Percentiles rank a stretch among this genome's conserved stretches.
Conservation (phyloP, 2,888 invertebrate species). For the Monochamus alternatus region DNA sequence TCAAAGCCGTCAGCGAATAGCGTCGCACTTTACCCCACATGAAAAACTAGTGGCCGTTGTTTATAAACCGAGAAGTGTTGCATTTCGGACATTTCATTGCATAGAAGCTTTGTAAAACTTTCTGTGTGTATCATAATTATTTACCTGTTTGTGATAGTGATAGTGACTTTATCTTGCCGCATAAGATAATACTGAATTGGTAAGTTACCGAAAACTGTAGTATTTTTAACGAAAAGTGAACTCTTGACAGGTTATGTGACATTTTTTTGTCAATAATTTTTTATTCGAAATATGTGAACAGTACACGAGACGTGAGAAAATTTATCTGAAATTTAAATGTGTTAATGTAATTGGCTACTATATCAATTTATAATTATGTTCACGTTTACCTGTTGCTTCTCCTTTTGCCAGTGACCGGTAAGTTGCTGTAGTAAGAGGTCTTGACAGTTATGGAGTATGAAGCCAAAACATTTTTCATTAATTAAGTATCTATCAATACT, state of each 20-base stretch:
- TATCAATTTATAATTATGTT: not conserved
- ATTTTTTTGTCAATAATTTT: not conserved
- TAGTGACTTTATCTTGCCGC: slow-evolving; percentile 25
- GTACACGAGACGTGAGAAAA: not conserved
- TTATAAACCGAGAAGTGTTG: slow-evolving; percentile 49
- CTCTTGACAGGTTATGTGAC: slow-evolving; percentile 30
- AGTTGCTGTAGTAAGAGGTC: too few relatives aligned
- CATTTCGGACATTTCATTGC: slow-evolving; percentile 31
- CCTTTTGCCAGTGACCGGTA: too few relatives aligned
- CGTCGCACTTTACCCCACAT: slow-evolving; percentile 38
- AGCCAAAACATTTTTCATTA: too few relatives aligned
- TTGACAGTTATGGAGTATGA: not conserved
- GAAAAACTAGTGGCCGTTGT: slow-evolving; percentile 51
- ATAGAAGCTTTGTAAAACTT: slow-evolving; percentile 9
- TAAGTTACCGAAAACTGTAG: slow-evolving; percentile 10
- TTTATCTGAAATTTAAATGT: too few relatives aligned
- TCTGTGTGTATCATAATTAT: slow-evolving; percentile 13
- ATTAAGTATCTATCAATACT: too few relatives aligned
- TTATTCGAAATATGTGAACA: not conserved
- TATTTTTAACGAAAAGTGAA: not conserved
- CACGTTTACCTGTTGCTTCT: slow-evolving; percentile 6
- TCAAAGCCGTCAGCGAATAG: slow-evolving; percentile 42
- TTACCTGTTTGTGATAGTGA: slow-evolving; percentile 31
- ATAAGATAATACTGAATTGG: slow-evolving; percentile 13
- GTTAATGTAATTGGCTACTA: too few relatives aligned